Conservation (phyloP, 2,888 invertebrate species). For the Prosopocoilus inquinatus region DNA sequence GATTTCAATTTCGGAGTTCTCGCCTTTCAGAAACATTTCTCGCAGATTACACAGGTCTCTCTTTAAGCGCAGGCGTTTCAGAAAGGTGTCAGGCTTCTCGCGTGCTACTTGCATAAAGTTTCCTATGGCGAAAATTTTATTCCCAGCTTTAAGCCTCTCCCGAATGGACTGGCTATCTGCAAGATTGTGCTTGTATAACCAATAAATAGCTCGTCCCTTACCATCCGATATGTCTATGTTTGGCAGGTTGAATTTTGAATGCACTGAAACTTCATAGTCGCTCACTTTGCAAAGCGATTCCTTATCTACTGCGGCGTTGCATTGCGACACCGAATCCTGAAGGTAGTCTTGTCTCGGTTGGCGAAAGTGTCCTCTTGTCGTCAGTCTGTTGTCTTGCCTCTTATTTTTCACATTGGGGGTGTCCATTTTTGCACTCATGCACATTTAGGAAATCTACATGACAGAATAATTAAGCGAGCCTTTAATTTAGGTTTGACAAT, state of each 20-base stretch:
- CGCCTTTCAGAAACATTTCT: constrained; percentile 13
- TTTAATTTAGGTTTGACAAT: no score
- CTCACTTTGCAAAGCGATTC: constrained; percentile 27
- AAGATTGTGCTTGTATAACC: constrained; percentile 25
- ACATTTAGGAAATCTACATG: no score
- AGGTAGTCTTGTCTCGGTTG: constrained; percentile 21
- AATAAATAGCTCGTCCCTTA: constrained; percentile 19
- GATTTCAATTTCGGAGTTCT: constrained; percentile 14
- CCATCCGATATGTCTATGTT: constrained; percentile 9
- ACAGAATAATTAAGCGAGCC: no score
- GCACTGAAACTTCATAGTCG: constrained; percentile 21
- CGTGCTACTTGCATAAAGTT: not conserved
- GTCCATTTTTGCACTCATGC: no score
- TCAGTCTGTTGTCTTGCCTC: not conserved
- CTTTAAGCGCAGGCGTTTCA: not conserved
- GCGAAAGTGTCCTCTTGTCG: constrained; percentile 17
- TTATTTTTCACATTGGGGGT: no score
- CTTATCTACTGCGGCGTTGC: constrained; percentile 4
- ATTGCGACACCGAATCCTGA: constrained; percentile 20
- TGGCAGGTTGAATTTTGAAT: constrained; percentile 16
- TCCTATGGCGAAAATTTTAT: not conserved
- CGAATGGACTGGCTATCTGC: constrained; percentile 14
- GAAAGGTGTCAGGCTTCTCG: not conserved
- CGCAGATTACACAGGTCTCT: constrained; percentile 17
- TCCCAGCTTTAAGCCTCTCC: not conserved